These are phyloP conservation scores for Enoplosus armatus DNA, from an alignment of 2,797 vertebrate species.

Conservation along the genomic window DNA sequence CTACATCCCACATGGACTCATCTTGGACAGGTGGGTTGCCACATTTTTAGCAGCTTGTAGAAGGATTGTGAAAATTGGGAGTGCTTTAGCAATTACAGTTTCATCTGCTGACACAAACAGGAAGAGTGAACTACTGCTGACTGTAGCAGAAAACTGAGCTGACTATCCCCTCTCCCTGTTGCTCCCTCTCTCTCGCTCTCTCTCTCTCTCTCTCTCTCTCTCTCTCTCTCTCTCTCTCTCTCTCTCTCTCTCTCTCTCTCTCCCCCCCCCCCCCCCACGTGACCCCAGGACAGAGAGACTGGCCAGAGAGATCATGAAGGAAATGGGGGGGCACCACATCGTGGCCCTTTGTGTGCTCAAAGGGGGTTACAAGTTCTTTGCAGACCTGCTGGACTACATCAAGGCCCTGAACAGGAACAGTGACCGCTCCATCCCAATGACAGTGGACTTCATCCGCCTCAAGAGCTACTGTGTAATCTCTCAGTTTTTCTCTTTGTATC, in stretches of 20 bases:
- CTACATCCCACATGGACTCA: constrained; percentile 98
- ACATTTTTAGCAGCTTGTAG: background rate
- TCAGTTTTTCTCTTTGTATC: background rate
- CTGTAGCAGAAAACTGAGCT: constrained; percentile 59
- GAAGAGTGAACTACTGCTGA: constrained; percentile 62
- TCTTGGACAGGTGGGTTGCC: constrained; percentile 93
- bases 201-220: background rate
- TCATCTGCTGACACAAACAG: constrained; percentile 48
- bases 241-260: background rate
- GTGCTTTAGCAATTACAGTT: constrained; percentile 29
- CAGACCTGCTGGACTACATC: constrained; percentile 98
- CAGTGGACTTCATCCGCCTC: constrained; percentile 98
- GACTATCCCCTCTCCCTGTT: constrained; percentile 22
- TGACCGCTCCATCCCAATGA: constrained; percentile 98
- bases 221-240: background rate
- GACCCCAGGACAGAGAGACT: constrained; percentile 93
- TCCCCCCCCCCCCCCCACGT: constrained; percentile 4
- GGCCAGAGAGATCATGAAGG: constrained; percentile 97
- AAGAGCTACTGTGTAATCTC: constrained; percentile 96
- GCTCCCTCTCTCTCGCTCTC: background rate
- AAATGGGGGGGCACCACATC: constrained; percentile 98
- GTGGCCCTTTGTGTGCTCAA: constrained; percentile 98
- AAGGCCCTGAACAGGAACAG: constrained; percentile 98
- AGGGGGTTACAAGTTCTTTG: constrained; percentile 99
- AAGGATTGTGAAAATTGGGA: background rate